Percentiles rank a stretch among this genome's conserved stretches.
These are phyloP conservation scores for Brachymystax lenok DNA, from an alignment of 2,797 vertebrate genomes.

Conservation along the genomic window DNA sequence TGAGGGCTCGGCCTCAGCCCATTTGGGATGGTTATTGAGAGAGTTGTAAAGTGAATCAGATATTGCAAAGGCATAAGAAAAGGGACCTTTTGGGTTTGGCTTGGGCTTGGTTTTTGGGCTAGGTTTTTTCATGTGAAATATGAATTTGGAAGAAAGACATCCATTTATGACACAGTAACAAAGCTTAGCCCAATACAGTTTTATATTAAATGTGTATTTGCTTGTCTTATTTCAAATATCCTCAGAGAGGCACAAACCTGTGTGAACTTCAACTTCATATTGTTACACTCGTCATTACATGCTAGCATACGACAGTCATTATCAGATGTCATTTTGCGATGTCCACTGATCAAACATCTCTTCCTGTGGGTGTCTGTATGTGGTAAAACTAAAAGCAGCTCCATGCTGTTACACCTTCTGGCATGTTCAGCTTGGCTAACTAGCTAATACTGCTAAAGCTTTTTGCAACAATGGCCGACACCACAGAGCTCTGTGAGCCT, in stretches of 20 bases:
- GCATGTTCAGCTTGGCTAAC: not conserved
- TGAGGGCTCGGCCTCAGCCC: not conserved
- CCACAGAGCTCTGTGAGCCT: not conserved
- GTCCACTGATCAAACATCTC: not conserved
- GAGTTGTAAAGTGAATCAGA: not conserved
- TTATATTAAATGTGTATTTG: not conserved
- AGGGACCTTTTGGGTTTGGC: too few species aligned
- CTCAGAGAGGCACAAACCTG: not conserved
- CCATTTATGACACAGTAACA: not conserved
- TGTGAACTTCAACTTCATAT: not conserved
- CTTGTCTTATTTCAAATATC: not conserved
- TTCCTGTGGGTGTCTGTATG: constrained; percentile 28
- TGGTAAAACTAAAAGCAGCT: constrained; percentile 14
- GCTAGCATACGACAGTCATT: not conserved
- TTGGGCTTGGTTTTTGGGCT: not conserved
- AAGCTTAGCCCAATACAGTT: not conserved
- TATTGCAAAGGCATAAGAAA: too few species aligned
- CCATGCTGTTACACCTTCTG: constrained; percentile 11
- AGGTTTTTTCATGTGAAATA: not conserved
- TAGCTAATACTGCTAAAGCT: not conserved
- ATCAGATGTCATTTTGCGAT: too few species aligned
- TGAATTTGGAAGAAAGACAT: not conserved
- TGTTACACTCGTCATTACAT: not conserved
- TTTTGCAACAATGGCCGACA: not conserved
- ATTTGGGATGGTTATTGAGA: not conserved